phyloP scores from a whole-genome alignment of 1,140 invertebrate genomes.

The Drosophila quadrilineata region DNA sequence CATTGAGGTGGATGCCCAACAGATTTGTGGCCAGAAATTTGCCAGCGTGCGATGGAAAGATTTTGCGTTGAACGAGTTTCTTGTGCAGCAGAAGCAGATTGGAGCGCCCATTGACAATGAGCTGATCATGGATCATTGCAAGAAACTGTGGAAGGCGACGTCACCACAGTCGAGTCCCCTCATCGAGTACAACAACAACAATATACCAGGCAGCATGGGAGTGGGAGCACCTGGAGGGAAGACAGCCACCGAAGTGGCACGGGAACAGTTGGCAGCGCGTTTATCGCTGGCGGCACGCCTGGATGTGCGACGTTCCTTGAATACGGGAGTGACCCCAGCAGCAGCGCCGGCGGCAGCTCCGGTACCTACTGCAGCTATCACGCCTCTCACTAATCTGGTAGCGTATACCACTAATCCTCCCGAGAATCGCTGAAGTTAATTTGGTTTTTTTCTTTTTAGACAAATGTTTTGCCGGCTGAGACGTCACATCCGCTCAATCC shows the following conservation, averaged over 20 bases:
- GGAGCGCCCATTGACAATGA: conserved; percentile 60
- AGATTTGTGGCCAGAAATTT: conserved; percentile 69
- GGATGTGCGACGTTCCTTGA: conserved; percentile 52
- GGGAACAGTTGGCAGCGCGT: conserved; percentile 58
- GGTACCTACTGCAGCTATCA: neutral
- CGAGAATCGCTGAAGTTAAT: neutral
- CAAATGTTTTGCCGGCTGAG: conserved; percentile 45
- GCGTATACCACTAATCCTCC: neutral
- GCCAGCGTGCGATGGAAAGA: conserved; percentile 73
- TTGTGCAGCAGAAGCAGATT: conserved; percentile 71
- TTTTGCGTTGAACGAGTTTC: conserved; percentile 62
- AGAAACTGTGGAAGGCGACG: conserved; percentile 57
- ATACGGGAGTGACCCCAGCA: conserved; percentile 5
- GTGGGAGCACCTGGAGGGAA: conserved; percentile 28
- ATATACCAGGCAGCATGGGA: conserved; percentile 4
- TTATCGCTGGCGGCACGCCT: conserved; percentile 61
- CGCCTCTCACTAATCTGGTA: conserved; percentile 60
- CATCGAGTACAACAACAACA: conserved; percentile 54
- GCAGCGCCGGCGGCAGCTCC: neutral
- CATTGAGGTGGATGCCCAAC: conserved; percentile 42
- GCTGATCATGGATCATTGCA: conserved; percentile 68
- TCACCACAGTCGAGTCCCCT: conserved; percentile 32
- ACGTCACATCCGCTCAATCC: conserved; percentile 41
- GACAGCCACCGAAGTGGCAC: conserved; percentile 56
- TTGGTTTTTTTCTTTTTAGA: conserved; percentile 30